A percentile compares a stretch with the other conserved stretches of the same genome.
phyloP scores from a whole-genome alignment of 2,113 vertebrate genomes.

The Puntigrus tetrazona region DNA sequence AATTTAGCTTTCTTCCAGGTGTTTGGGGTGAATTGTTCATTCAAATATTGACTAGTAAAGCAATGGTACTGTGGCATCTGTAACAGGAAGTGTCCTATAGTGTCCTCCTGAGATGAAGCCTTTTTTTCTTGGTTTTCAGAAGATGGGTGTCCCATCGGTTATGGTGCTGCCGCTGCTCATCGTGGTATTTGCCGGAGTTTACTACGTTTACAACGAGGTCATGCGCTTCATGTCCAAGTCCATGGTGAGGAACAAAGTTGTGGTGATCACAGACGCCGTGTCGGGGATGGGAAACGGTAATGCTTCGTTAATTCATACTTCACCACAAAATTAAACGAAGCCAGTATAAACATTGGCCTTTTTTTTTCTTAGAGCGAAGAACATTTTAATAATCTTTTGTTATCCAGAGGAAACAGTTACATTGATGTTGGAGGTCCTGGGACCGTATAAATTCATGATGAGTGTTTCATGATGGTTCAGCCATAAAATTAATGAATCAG shows the following conservation, averaged over 20 bases:
- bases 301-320: slow-evolving; percentile 18
- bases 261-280: slow-evolving; percentile 91
- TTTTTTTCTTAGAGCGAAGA: no score
- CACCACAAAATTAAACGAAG: not conserved
- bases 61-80: not conserved
- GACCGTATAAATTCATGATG: not conserved
- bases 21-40: not conserved
- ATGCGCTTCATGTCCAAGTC: slow-evolving; percentile 87
- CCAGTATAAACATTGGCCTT: not conserved
- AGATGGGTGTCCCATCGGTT: slow-evolving; percentile 81
- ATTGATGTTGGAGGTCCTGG: not conserved
- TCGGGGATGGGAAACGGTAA: slow-evolving; percentile 92
- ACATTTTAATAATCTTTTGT: not conserved
- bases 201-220: slow-evolving; percentile 89
- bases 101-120: not conserved
- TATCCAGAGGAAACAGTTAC: not conserved
- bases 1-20: no score
- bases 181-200: slow-evolving; percentile 83
- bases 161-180: slow-evolving; percentile 84
- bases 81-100: not conserved
- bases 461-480: no score
- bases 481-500: no score
- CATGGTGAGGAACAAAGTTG: slow-evolving; percentile 90
- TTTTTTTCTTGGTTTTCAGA: slow-evolving; percentile 57
- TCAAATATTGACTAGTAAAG: not conserved